These are phyloP conservation scores for Agrotis puta DNA, from an alignment of 2,888 invertebrate genomes.

Conservation along the genomic window DNA sequence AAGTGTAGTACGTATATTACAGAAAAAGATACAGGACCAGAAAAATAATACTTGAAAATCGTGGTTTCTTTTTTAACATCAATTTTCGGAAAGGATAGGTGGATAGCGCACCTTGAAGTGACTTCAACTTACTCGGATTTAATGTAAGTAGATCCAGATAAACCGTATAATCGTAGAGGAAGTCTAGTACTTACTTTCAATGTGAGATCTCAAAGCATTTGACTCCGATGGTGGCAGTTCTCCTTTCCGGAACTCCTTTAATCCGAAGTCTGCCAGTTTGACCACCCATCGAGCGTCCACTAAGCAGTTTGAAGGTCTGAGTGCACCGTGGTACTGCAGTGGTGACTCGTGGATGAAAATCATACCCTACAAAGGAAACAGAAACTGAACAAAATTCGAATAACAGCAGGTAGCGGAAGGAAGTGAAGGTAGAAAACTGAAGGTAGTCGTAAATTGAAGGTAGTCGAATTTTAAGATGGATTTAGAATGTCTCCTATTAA, in stretches of 20 bases:
- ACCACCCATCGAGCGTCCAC: constrained; percentile 99
- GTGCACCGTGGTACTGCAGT: constrained; percentile 96
- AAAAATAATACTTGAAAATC: neutral
- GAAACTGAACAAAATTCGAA: neutral
- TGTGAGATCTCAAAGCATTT: constrained; percentile 91
- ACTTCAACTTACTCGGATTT: no score
- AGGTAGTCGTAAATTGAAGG: no score
- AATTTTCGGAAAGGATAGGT: no score
- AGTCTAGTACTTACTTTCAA: constrained; percentile 92
- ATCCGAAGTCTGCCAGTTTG: constrained; percentile 97
- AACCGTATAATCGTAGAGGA: no score
- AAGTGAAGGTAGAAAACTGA: neutral
- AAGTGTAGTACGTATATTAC: no score
- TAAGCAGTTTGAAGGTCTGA: constrained; percentile 97
- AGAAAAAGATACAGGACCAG: neutral
- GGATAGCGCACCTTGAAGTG: no score
- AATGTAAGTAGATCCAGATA: no score
- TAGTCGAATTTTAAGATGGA: neutral
- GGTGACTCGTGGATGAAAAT: constrained; percentile 97
- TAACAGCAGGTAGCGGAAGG: neutral
- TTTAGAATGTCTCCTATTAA: neutral
- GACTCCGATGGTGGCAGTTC: constrained; percentile 93
- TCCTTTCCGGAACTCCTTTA: constrained; percentile 96
- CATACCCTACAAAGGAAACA: constrained; percentile 93
- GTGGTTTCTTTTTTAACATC: no score